phyloP scores from a whole-genome alignment of 1,140 invertebrate species.

The Fopius arisanus region DNA sequence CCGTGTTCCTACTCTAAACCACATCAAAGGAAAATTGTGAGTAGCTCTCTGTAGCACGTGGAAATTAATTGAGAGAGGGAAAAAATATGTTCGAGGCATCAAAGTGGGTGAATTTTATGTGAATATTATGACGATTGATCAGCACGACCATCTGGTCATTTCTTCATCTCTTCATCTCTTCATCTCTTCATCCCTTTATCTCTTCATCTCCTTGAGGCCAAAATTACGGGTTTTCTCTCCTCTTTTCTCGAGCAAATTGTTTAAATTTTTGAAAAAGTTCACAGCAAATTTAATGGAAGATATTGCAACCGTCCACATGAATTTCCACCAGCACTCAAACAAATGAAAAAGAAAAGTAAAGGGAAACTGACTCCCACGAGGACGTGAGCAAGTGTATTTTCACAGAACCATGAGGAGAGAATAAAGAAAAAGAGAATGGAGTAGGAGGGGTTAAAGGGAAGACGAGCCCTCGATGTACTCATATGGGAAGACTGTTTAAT shows the following conservation, averaged over 20 bases:
- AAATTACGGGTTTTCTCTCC: no score
- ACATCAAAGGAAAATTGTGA: constrained; percentile 15
- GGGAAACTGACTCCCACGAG: neutral
- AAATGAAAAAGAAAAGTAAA: neutral
- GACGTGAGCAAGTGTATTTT: constrained; percentile 41
- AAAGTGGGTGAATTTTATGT: no score
- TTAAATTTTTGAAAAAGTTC: no score
- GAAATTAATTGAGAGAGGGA: constrained; percentile 25
- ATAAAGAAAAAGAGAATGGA: neutral
- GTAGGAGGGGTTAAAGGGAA: neutral
- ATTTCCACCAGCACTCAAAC: neutral
- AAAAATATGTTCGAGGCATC: neutral
- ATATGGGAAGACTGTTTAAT: constrained; percentile 45
- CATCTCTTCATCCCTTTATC: no score
- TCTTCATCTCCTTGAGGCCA: no score
- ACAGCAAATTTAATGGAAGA: no score
- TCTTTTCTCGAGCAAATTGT: no score
- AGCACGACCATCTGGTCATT: no score
- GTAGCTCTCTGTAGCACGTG: neutral
- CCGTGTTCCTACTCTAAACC: neutral
- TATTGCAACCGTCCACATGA: no score
- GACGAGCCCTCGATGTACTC: constrained; percentile 33
- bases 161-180: no score
- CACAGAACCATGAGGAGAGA: neutral
- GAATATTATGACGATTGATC: no score